Evolutionary conservation across 2,113 vertebrate genomes (phyloP), one percentile per base, ranked within the genome.

Genomic region (Damaliscus lunatus): DNA sequence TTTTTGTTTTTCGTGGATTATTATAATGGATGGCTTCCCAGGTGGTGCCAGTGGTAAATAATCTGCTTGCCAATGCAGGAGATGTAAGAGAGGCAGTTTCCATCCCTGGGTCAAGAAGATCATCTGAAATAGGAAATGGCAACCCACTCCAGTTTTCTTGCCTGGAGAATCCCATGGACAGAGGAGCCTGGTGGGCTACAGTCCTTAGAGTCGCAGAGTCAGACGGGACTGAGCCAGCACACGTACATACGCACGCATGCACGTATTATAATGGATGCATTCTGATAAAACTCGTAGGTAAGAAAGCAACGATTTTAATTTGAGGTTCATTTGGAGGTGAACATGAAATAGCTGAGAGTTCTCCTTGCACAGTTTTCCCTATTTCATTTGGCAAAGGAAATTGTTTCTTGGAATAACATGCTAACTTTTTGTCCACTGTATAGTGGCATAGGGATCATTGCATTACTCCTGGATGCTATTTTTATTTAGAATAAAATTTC

Each of bases 321-420:
- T 85, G 82, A 59, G 83, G 29, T 77, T 50, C 40, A 88, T 96
- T 53, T 96, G 57, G 97, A 97, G 6, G 80, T 57, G 67, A 95
- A 84, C 94, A 40, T 93, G 74, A 97, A 94, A 64, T 84, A 96
- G 2, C 23, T 85, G 25, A 50, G 80, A 90, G 14, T 27, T 97
- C 40, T 87, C 19, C 19, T 87, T 23, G 29, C 19, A 50, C 50
- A 96, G 33, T 19, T 50, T 84, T 82, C 4, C 10, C 8, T 83
- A 13, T 81, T 96, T 27, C n/a, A 29, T 36, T 88, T 88, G 25
- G 14, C 60, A 81, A 96, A 97, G 55, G 81, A 97, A 86, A 89
- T 7, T 84, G 50, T 95, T 95, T 96, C 62, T 90, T 88, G 21
- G 40, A 84, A 60, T 27, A 74, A 43, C 46, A 40, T 93, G 48